Conservation (phyloP, 2,797 vertebrate genomes). For the Natrix natrix region DNA sequence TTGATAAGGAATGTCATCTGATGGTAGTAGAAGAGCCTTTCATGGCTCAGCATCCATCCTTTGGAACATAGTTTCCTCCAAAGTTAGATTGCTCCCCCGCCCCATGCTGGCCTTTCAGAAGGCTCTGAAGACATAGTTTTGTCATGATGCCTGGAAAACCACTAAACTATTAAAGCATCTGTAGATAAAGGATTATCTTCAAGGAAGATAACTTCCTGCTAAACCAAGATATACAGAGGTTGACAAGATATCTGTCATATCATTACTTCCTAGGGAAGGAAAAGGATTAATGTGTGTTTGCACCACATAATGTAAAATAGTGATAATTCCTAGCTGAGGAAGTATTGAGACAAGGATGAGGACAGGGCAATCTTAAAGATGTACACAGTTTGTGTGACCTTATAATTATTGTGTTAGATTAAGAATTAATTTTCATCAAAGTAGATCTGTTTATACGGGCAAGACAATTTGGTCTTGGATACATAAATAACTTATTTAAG, state of each 20-base stretch:
- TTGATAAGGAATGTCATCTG: not conserved
- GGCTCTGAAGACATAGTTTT: not conserved
- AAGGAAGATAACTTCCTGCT: not conserved
- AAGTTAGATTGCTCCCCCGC: not conserved
- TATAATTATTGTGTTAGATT: rapidly evolving
- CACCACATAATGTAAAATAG: not conserved
- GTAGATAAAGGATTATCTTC: not conserved
- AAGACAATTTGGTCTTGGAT: not conserved
- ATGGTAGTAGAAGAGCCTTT: not conserved
- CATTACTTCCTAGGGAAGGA: slow-evolving; percentile 1
- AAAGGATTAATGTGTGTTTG: not conserved
- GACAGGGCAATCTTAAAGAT: not conserved
- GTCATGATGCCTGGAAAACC: slow-evolving; percentile 14
- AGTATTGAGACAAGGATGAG: slow-evolving; percentile 26
- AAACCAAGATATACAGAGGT: slow-evolving; percentile 13
- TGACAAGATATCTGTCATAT: slow-evolving; percentile 16
- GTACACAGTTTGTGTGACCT: not conserved
- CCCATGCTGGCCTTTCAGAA: not conserved
- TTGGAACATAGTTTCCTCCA: not conserved
- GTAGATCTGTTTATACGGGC: not conserved
- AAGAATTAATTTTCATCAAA: not conserved
- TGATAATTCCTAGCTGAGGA: not conserved
- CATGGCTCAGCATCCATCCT: not conserved
- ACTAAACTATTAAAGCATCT: not conserved
- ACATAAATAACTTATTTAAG: not conserved